These are phyloP conservation scores for Boloria selene DNA, from an alignment of 2,888 invertebrate genomes.

Conservation along the genomic window DNA sequence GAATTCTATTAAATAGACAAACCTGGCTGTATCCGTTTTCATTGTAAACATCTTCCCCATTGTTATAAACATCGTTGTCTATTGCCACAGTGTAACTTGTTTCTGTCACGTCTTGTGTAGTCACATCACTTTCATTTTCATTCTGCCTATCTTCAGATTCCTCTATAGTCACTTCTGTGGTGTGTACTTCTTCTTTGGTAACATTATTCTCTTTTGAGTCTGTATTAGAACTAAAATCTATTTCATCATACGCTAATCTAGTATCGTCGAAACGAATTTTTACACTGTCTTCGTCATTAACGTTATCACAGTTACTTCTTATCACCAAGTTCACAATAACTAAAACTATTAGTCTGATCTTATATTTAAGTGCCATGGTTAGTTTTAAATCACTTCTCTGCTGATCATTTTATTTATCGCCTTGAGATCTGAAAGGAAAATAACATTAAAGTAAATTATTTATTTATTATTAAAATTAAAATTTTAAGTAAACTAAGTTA, in stretches of 20 bases:
- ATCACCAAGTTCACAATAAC: slow-evolving; percentile 36
- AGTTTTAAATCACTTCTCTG: slow-evolving; percentile 29
- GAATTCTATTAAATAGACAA: slow-evolving; percentile 24
- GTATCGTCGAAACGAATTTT: slow-evolving; percentile 1
- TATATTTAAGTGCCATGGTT: slow-evolving; percentile 37
- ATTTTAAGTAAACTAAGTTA: too few relatives aligned
- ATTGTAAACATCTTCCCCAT: slow-evolving; percentile 48
- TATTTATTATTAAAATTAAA: too few relatives aligned
- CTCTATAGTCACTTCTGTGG: slow-evolving; percentile 14
- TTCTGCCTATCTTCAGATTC: slow-evolving; percentile 9
- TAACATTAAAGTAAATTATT: too few relatives aligned
- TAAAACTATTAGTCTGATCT: slow-evolving; percentile 33
- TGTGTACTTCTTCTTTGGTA: slow-evolving; percentile 19
- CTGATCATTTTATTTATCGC: slow-evolving; percentile 14
- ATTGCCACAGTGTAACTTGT: slow-evolving; percentile 39
- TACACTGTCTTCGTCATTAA: slow-evolving; percentile 13
- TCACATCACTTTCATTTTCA: slow-evolving; percentile 22
- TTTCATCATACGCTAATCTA: background rate
- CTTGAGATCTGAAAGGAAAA: background rate
- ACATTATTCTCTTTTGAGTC: slow-evolving; percentile 25
- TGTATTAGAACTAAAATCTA: slow-evolving; percentile 3
- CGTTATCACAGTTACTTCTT: slow-evolving; percentile 34
- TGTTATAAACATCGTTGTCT: slow-evolving; percentile 54
- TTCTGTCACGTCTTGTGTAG: slow-evolving; percentile 29
- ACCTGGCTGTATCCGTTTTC: slow-evolving; percentile 43